Conservation (phyloP, 1,140 invertebrate genomes). For the Sycobia sp. region DNA sequence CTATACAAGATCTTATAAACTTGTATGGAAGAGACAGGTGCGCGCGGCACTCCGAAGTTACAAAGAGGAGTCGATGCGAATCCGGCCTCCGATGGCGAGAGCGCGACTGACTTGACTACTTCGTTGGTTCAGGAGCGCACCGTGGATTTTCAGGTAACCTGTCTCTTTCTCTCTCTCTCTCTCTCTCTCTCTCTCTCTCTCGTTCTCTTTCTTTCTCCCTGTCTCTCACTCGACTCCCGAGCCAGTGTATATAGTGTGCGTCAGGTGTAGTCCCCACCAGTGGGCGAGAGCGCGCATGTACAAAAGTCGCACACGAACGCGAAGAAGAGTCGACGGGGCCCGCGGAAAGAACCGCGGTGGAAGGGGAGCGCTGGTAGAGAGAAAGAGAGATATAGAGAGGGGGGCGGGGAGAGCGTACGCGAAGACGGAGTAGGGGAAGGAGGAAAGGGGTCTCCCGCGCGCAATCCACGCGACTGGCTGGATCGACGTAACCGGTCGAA, state of each 20-base stretch:
- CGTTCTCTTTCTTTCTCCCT: too few relatives aligned
- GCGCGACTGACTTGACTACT: constrained; percentile 20
- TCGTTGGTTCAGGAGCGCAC: constrained; percentile 11
- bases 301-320: constrained; percentile 1
- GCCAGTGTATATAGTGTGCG: too few relatives aligned
- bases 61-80: too few relatives aligned
- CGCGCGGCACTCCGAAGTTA: too few relatives aligned
- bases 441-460: constrained; percentile 33
- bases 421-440: too few relatives aligned
- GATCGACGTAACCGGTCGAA: constrained; percentile 41
- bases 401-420: constrained; percentile 10
- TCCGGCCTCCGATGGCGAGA: constrained; percentile 35
- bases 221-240: too few relatives aligned
- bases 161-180: too few relatives aligned
- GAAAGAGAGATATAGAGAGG: too few relatives aligned
- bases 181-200: too few relatives aligned
- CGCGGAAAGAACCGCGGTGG: background rate
- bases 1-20: too few relatives aligned
- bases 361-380: too few relatives aligned
- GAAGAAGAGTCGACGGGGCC: background rate
- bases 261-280: constrained; percentile 14
- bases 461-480: constrained; percentile 43
- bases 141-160: constrained; percentile 38
- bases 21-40: too few relatives aligned
- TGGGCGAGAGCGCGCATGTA: constrained; percentile 12